phyloP scores from a whole-genome alignment of 2,888 invertebrate species.

The Orthosia gracilis region DNA sequence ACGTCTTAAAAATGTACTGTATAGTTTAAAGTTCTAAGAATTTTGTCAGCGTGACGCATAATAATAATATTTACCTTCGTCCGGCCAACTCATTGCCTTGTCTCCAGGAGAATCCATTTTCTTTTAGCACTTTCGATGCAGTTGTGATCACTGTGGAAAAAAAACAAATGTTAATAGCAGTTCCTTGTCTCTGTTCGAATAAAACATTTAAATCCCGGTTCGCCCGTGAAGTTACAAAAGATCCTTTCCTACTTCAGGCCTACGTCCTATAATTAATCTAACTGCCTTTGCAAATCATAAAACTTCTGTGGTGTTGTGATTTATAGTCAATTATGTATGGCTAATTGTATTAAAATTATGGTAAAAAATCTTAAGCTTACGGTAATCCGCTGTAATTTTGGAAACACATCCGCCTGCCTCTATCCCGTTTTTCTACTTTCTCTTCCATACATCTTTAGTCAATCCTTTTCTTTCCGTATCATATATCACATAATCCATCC shows the following conservation, averaged over 20 bases:
- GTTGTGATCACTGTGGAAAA: constrained; percentile 49
- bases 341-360: too few relatives aligned
- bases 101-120: constrained; percentile 67
- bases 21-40: not conserved
- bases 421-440: too few relatives aligned
- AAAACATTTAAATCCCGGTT: not conserved
- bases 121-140: constrained; percentile 7
- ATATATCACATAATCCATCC: not conserved
- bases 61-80: constrained; percentile 65
- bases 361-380: too few relatives aligned
- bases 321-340: too few relatives aligned
- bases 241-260: not conserved
- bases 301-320: not conserved
- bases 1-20: too few relatives aligned
- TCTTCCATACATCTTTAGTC: not conserved
- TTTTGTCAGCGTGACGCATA: constrained; percentile 2
- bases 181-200: not conserved
- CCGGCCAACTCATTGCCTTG: constrained; percentile 68
- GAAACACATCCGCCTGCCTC: too few relatives aligned
- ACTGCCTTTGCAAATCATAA: not conserved
- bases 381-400: too few relatives aligned
- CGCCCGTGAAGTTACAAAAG: not conserved
- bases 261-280: not conserved
- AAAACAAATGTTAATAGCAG: not conserved
- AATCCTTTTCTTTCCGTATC: not conserved